These are phyloP conservation scores for Momotus momota DNA, from an alignment of 2,797 vertebrate genomes.

Conservation along the genomic window DNA sequence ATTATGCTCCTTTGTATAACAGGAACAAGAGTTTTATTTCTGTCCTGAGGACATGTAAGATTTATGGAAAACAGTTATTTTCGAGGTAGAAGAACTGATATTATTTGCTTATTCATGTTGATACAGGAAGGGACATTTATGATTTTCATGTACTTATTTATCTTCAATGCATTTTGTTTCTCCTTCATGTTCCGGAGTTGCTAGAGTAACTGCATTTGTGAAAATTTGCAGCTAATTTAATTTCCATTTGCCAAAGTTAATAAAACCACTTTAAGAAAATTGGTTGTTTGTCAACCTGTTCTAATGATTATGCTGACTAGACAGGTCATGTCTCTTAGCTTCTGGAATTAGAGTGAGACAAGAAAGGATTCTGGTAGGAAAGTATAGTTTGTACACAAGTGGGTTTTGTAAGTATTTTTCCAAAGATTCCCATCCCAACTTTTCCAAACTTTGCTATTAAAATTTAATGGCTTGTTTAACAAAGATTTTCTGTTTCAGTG, in stretches of 20 bases:
- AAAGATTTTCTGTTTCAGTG: conserved; percentile 60
- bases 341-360: conserved; percentile 8
- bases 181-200: conserved; percentile 37
- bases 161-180: conserved; percentile 55
- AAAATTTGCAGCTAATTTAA: conserved; percentile 35
- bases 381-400: neutral
- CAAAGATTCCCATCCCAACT: conserved; percentile 39
- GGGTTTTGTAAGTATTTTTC: conserved; percentile 27
- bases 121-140: neutral
- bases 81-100: neutral
- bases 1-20: neutral
- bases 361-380: conserved; percentile 15
- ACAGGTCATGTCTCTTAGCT: neutral
- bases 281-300: conserved; percentile 30
- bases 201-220: conserved; percentile 51
- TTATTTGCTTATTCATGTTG: conserved; percentile 13
- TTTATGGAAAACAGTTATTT: conserved; percentile 14
- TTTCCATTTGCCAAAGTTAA: conserved; percentile 51
- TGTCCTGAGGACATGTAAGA: neutral
- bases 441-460: conserved; percentile 50
- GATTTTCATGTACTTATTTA: conserved; percentile 11
- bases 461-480: conserved; percentile 62
- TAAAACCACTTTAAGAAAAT: conserved; percentile 42
- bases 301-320: conserved; percentile 33
- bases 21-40: neutral